phyloP scores from a whole-genome alignment of 2,113 vertebrate species.

The Phodopus roborovskii region DNA sequence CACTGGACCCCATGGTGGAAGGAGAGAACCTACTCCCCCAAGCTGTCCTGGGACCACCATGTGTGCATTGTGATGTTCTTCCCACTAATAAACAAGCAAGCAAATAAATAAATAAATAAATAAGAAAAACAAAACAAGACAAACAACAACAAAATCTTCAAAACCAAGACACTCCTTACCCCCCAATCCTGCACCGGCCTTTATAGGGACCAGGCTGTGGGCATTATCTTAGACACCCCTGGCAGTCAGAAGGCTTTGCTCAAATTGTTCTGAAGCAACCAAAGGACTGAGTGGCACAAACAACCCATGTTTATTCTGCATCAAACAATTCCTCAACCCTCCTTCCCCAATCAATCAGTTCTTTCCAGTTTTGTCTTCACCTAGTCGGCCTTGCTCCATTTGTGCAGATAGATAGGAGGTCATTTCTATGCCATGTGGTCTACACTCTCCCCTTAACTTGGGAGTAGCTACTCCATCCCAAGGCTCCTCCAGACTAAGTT shows the following conservation, averaged over 20 bases:
- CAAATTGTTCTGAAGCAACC: neutral
- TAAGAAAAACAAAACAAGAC: neutral
- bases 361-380: neutral
- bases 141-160: neutral
- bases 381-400: accelerated
- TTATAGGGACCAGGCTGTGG: neutral
- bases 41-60: neutral
- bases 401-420: neutral
- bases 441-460: neutral
- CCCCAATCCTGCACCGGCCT: neutral
- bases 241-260: neutral
- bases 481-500: too few relatives aligned
- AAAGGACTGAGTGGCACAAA: neutral
- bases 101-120: neutral
- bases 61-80: neutral
- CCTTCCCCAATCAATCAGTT: neutral
- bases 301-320: neutral
- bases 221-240: neutral
- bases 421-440: neutral
- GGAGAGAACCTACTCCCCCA: neutral
- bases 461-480: neutral
- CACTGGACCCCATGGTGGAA: neutral
- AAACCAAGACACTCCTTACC: too few relatives aligned
- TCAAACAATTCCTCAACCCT: neutral
- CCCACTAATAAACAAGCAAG: neutral